Evolutionary conservation across 2,113 vertebrate species (phyloP).

Genomic region (Calidris pugnax): DNA sequence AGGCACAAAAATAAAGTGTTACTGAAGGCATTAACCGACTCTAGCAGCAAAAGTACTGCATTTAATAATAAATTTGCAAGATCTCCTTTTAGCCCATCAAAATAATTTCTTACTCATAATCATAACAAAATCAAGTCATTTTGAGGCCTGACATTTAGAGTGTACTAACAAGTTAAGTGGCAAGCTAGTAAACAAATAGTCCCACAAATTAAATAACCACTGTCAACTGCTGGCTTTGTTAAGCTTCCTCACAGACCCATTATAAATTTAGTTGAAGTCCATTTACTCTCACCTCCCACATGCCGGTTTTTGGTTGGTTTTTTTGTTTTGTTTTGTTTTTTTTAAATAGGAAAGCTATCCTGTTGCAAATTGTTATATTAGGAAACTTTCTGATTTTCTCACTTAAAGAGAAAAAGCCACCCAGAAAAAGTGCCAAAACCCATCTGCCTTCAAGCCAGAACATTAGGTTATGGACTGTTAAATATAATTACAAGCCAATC

Average conservation of each 20-base stretch:
- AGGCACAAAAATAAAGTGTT: not conserved
- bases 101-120: not conserved
- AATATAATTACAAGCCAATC: not conserved
- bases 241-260: not conserved
- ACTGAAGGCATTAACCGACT: not conserved
- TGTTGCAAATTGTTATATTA: not conserved
- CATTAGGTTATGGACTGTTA: not conserved
- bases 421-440: not conserved
- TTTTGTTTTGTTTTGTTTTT: too few species aligned
- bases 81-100: not conserved
- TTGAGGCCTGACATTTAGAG: not conserved
- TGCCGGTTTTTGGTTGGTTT: not conserved
- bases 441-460: not conserved
- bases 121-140: conserved; percentile 18
- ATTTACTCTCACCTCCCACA: not conserved
- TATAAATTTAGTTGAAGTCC: not conserved
- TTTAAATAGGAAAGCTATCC: not conserved
- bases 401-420: not conserved
- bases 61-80: not conserved
- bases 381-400: not conserved
- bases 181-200: not conserved
- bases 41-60: not conserved
- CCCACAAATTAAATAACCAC: not conserved
- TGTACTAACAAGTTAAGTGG: not conserved
- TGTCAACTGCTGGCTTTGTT: not conserved